Evolutionary conservation across 2,113 vertebrate species (phyloP), one percentile per base, ranked within the genome.

Genomic region (Platanista minor): DNA sequence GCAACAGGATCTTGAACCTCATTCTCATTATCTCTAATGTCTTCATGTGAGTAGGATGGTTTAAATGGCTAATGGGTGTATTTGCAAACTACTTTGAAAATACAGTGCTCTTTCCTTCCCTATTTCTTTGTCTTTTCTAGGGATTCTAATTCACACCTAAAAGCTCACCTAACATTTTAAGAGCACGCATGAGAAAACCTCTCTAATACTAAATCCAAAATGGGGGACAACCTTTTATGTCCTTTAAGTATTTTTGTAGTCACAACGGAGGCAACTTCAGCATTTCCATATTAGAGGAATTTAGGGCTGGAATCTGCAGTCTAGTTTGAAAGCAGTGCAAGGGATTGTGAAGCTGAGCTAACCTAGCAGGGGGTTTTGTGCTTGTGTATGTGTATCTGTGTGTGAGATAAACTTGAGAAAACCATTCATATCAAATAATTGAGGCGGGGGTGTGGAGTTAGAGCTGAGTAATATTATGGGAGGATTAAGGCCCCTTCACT

Each of bases 81-180:
- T 80, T 92, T 92, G 36, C 62, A 85, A 75, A 81, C n/a, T 27
- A 31, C 75, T 92, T 88, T 75, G 64, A 94, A 83, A 66, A 84
- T 14, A 75, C 2, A 88, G 5, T 39, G 8, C 33, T 74, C 52
- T 83, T 29, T 75, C 64, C 80, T 27, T 88, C 21, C 89, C 46
- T 52, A 6, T 96, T 88, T 81, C 17, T 75, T 21, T 66, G 13
- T 90, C 67, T 94, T 95, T 94, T 66, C 43, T 87, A 80, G 29
- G 52, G 59, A 81, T 80, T 11, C 15, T 66, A 86, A 91, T 74
- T 57, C 89, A 93, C 46, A 61, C 39, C 23, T 41, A 9, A 75
- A 72, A 39, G 5, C 3, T 69, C 14, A 8, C 81, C 33, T 87
- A 52, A 91, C 54, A 3, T 89, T 86, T 75, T 88, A 95, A 49